phyloP scores from a whole-genome alignment of 2,113 vertebrate species.

The Pseudopodoces humilis region DNA sequence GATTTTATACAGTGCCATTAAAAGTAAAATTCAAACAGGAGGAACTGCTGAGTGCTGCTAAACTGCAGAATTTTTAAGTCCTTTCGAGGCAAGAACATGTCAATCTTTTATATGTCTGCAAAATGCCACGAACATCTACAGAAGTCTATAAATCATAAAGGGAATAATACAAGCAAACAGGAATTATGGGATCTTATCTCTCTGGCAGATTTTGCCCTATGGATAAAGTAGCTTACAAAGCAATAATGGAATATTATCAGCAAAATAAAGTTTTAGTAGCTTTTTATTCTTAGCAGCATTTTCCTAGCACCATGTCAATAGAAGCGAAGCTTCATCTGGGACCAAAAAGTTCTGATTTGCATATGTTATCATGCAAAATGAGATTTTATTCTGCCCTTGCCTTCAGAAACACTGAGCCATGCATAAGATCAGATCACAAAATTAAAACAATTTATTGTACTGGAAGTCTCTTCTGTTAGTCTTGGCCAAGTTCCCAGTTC shows the following conservation, averaged over 20 bases:
- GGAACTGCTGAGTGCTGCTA: slow-evolving; percentile 57
- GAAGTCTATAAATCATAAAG: slow-evolving; percentile 32
- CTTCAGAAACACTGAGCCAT: slow-evolving; percentile 59
- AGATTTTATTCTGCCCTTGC: slow-evolving; percentile 62
- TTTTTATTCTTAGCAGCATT: slow-evolving; percentile 19
- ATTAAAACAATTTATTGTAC: slow-evolving; percentile 69
- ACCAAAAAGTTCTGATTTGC: slow-evolving; percentile 54
- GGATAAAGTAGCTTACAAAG: slow-evolving; percentile 60
- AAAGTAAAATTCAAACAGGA: slow-evolving; percentile 31
- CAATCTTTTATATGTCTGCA: slow-evolving; percentile 60
- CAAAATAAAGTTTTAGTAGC: slow-evolving; percentile 60
- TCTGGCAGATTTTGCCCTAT: slow-evolving; percentile 44
- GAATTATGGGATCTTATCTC: slow-evolving; percentile 39
- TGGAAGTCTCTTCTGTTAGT: slow-evolving; percentile 62
- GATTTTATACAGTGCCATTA: slow-evolving; percentile 51
- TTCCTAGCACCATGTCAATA: slow-evolving; percentile 31
- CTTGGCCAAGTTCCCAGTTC: slow-evolving; percentile 68
- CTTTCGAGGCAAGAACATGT: slow-evolving; percentile 46
- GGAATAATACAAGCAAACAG: slow-evolving; percentile 36
- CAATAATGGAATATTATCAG: slow-evolving; percentile 59
- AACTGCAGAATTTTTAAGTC: slow-evolving; percentile 28
- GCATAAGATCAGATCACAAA: slow-evolving; percentile 51
- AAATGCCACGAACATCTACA: slow-evolving; percentile 16
- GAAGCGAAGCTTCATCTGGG: slow-evolving; percentile 1
- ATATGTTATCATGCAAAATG: slow-evolving; percentile 47